phyloP scores from a whole-genome alignment of 64 coral and sea anemone genomes.

The Montipora sp. region DNA sequence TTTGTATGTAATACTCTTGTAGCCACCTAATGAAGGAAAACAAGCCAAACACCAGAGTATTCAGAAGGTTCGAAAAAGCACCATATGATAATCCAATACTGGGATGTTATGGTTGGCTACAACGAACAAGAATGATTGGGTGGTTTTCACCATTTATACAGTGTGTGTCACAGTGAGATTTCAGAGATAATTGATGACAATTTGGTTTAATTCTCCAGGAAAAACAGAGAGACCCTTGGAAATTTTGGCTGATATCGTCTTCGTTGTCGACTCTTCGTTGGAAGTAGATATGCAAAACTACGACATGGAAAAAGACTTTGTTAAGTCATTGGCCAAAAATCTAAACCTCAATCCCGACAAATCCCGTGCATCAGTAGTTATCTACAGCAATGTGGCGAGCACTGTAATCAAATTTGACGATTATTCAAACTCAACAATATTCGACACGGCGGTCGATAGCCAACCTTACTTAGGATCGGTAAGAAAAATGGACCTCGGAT shows the following conservation, averaged over 20 bases:
- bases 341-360: conserved; percentile 40
- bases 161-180: neutral
- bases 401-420: conserved; percentile 38
- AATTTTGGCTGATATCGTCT: conserved; percentile 40
- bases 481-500: conserved; percentile 72
- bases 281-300: conserved; percentile 40
- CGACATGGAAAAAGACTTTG: conserved; percentile 60
- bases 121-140: no score
- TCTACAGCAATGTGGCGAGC: conserved; percentile 39
- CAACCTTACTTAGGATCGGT: conserved; percentile 27
- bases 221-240: conserved; percentile 22
- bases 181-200: neutral
- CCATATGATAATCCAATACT: no score
- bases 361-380: conserved; percentile 59
- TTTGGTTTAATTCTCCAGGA: neutral
- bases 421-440: neutral
- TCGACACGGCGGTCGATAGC: conserved; percentile 43
- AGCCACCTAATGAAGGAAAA: no score
- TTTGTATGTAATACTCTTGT: no score
- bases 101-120: no score
- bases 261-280: conserved; percentile 67
- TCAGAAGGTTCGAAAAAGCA: no score
- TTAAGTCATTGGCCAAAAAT: conserved; percentile 48
- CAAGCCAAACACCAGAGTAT: no score
- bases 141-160: neutral